A percentile compares a stretch with the other conserved stretches of the same genome.
These are phyloP conservation scores for Pontoporia blainvillei DNA, from an alignment of 2,113 vertebrate species.

Conservation along the genomic window DNA sequence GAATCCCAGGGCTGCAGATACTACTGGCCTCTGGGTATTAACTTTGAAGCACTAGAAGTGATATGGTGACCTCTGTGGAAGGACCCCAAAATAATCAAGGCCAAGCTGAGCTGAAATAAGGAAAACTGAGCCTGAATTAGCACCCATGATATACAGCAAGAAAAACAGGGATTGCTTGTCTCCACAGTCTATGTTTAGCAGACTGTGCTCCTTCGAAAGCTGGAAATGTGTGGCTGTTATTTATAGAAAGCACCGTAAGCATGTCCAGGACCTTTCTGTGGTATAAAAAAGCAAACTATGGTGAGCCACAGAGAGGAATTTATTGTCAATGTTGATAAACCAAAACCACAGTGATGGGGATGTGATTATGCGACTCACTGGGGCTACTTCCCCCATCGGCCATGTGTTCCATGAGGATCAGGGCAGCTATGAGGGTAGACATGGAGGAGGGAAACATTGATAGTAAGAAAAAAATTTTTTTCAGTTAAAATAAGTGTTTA, in stretches of 20 bases:
- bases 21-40: not conserved
- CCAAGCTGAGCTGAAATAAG: not conserved
- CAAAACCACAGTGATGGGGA: not conserved
- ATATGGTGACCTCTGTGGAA: not conserved
- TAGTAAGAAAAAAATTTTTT: not conserved
- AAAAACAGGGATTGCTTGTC: constrained; percentile 31
- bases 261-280: not conserved
- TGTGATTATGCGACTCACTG: too few species aligned
- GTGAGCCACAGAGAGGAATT: not conserved
- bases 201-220: constrained; percentile 50
- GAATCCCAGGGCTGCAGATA: not conserved
- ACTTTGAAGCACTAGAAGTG: not conserved
- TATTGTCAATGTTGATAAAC: not conserved
- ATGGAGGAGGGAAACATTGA: not conserved
- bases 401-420: not conserved
- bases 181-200: constrained; percentile 58
- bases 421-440: not conserved
- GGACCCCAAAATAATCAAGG: constrained; percentile 29
- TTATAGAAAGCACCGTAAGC: constrained; percentile 41
- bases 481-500: not conserved
- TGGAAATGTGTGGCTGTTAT: constrained; percentile 48
- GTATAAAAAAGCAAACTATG: not conserved
- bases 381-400: not conserved
- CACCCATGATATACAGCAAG: constrained; percentile 1
- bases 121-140: constrained; percentile 28